Base-by-base conservation (phyloP, 2,113 vertebrate genomes). In the Apistogramma diplotaenia region DNA sequence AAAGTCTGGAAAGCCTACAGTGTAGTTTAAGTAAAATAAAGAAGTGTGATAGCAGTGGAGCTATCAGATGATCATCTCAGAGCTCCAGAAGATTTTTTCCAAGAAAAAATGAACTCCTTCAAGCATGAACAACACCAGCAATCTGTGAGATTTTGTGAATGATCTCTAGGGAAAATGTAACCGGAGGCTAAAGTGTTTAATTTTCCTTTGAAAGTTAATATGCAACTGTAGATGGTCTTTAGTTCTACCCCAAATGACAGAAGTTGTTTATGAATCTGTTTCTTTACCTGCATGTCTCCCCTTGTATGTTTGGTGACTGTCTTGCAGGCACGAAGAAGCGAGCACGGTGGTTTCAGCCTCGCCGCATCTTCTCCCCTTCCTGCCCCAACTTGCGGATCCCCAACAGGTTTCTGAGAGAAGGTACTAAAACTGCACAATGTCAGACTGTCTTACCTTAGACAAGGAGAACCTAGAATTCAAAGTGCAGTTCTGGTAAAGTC, bases 351-450 rank as follows among this genome's bases (percentile, higher is more conserved):
- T 89, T 96, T 86, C 95, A 96, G 85, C 95, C 95, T 91, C 93
- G 96, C 83, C 96, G 94, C 76, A 93, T 94, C 89, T 97, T 97
- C 92, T 88, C 95, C 91, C 95, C 95, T 59, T 96, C 93, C 74
- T 94, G 94, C 91, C 95, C 94, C 86, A 95, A 95, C 95, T 94
- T 96, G 87, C 94, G 96, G 92, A 95, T 95, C 91, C 94, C 76
- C 88, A 94, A 96, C 94, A 96, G 96, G 86, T 96, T 97, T 93
- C 93, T 96, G 88, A 96, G 96, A 96, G 93, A 95, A 94, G 96
- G 95, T 95, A 93, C 61, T 71, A 29, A 80, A 35, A 78, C 2
- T 23, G 7, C 57, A 54, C 62, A 16, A 49, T 23, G 29, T 3
- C 27, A 16, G 62, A 49, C 8, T 21, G 49, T 62, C 12, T 25